Base-by-base conservation (phyloP, 2,113 vertebrate species). In the Phocoena sinus region DNA sequence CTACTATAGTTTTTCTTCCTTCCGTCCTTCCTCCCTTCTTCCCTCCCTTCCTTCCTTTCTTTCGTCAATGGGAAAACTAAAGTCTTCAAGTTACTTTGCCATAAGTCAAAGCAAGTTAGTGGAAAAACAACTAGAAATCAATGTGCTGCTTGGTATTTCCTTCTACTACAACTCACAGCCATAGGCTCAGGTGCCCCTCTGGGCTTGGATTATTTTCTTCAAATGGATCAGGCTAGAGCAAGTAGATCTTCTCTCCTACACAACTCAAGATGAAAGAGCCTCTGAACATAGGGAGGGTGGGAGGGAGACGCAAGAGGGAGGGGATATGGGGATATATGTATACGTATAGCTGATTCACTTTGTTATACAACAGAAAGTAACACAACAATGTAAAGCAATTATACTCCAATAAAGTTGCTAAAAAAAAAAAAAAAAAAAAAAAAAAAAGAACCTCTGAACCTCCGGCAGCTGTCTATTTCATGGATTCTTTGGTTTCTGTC, bases 11-110 rank as follows among this genome's bases (percentile, higher is more conserved):
- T 62, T 58, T 79, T 11, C 21, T 47, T 2, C 10, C 6, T 44
- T 17, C 17, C 6, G 8, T 0, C 33, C 12, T 56, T 28, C 10
- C 1, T 7, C 3, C 28, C 10, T 25, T 8, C 33, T 21, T 33
- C 21, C 11, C 8, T 31, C 15, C 3, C 63, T 44, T 20, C 0
- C 2, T 44, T 31, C 13, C 28, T 20, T 12, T 3, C 2, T 44
- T 77, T 8, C 62, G 5, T 14, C 60, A 15, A 44, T 21, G 50
- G 17, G 44, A 70, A 95, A 91, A 28, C 20, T 36, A 41, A 91
- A 93, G 38, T 11, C 13, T 6, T 76, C 28, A 13, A 81, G 44
- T 23, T 58, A 36, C 36, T 94, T 50, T 95, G 1, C 44, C n/a
- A 74, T 5, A 20, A 65, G 6, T 93, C 41, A 93, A 93, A 94